Evolutionary conservation across 2,888 invertebrate genomes (phyloP), one percentile per base, ranked within the genome.

Genomic region (Therioaphis trifolii): DNA sequence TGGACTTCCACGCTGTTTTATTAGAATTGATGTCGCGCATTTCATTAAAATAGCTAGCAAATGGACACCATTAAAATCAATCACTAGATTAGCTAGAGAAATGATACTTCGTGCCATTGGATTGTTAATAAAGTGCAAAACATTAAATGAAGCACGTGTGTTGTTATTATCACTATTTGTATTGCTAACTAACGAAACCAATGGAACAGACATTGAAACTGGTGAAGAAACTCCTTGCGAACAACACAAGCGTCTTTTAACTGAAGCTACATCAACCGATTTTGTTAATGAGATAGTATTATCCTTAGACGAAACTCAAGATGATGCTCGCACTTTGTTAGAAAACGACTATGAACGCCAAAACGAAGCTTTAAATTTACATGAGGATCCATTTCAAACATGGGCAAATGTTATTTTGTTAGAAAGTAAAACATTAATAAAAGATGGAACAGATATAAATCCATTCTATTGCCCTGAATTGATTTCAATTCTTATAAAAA

Each of bases 221-320:
- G n/a, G n/a, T n/a, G 63, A 63, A 63, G 63, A 29, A 63, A 29
- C 29, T 15, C 63, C 63, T 15, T 63, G 29, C 15, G 29, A 63
- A 63, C 12, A 11, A 29, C 15, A 63, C 14, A 63, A 63, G 18
- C 12, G 15, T 63, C 3, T 63, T 14, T 63, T 63, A 63, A 63
- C 29, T 29, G 15, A 63, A 11, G 63, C 63, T 5, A 63, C 18
- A 63, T 63, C 63, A 63, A 63, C 29, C 0, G 63, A 29, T 27
- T 63, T 63, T 63, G 7, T 63, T 63, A 15, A 63, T 61, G 61
- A 63, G 9, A 2, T 29, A n/a, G 29, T 63, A 27, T 14, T 63
- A 15, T 27, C 18, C 4, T 15, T 29, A 7, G 9, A 4, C 0
- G 63, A 63, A 29, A 63, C 63, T 21, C 4, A 63, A 63, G 29